Base-by-base conservation (phyloP, 2,113 vertebrate genomes). In the Suricata suricatta region DNA sequence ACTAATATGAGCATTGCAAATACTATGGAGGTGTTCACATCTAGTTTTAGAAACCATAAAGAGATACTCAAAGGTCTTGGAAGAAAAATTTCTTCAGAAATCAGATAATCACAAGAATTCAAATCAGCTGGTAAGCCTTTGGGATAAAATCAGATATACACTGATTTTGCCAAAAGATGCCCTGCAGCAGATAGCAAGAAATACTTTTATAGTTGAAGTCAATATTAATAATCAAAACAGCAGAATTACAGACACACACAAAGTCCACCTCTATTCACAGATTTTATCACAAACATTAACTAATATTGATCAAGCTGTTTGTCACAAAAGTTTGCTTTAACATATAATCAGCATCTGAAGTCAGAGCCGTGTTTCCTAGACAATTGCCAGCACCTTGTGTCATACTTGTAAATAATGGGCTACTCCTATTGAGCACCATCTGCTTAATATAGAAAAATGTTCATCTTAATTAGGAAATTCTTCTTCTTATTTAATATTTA, bases 381-480 rank as follows among this genome's bases (percentile, higher is more conserved):
- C 88, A 96, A 97, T 82, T 88, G 95, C 94, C 85, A 52, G 95
- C 68, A 93, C 95, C 96, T 94, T 98, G 96, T 96, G 95, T 96
- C 98, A 96, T 68, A 81, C 96, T 98, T 98, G 96, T 98, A 98
- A 99, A 98, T 98, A 98, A 93, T 0, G 33, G 98, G 96, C 94
- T 88, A 27, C 83, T 97, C 98, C 97, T 97, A 98, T 95, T 96
- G 98, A 98, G 97, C 88, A 96, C 98, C 98, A 98, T 98, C 98
- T 98, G 98, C 98, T 90, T 98, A 97, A 98, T 97, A 97, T 89
- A 98, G 95, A 97, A 98, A 98, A 99, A 98, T 95, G 95, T 98
- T 98, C 98, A 96, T 98, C 96, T 98, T 99, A 98, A 98, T 98
- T 98, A 98, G 97, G 94, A 98, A 98, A 98, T 98, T 98, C 95